phyloP scores from a whole-genome alignment of 2,113 vertebrate species.

The Xerus inauris region DNA sequence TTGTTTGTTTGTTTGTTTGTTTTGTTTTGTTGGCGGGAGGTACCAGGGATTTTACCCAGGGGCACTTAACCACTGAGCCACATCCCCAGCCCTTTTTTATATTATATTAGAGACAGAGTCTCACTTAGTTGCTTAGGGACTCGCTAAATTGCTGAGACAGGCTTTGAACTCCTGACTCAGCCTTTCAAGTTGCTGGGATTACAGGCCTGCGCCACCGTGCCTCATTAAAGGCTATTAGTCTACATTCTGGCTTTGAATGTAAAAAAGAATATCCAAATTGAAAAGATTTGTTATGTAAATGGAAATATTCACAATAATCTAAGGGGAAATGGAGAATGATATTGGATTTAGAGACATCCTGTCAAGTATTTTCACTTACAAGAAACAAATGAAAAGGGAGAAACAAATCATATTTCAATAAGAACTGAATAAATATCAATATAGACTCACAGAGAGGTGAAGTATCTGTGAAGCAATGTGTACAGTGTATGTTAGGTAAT shows the following conservation, averaged over 20 bases:
- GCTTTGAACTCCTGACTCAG: no score
- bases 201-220: no score
- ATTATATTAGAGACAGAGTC: no score
- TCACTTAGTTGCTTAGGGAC: no score
- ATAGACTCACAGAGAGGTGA: not conserved
- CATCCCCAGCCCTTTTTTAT: no score
- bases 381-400: not conserved
- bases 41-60: no score
- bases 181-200: no score
- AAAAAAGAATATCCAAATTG: not conserved
- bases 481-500: not conserved
- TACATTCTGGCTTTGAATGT: not conserved
- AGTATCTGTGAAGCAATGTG: not conserved
- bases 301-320: not conserved
- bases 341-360: not conserved
- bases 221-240: no score
- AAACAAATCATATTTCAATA: not conserved
- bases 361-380: not conserved
- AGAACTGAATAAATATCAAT: not conserved
- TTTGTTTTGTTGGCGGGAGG: no score
- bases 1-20: no score
- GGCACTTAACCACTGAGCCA: no score
- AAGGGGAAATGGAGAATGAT: not conserved
- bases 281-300: not conserved
- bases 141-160: no score